phyloP scores from a whole-genome alignment of 53 echinoderm and acorn worm genomes.

The Paracentrotus lividus region DNA sequence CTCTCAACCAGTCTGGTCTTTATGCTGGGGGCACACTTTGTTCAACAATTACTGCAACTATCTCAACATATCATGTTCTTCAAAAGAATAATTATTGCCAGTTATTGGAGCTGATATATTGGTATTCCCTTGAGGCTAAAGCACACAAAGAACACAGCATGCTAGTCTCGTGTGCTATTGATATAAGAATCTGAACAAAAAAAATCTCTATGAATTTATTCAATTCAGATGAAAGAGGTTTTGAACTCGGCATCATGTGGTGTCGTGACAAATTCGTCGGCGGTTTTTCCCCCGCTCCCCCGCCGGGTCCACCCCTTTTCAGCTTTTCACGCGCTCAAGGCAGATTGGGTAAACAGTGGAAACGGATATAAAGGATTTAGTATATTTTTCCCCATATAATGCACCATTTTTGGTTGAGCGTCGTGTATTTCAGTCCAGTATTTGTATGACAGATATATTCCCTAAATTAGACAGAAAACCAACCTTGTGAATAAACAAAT shows the following conservation, averaged over 20 bases:
- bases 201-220: too few relatives aligned
- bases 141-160: constrained; percentile 35
- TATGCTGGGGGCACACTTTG: constrained; percentile 26
- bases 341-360: constrained; percentile 42
- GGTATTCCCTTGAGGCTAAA: constrained; percentile 34
- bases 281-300: constrained; percentile 26
- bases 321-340: constrained; percentile 31
- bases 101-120: constrained; percentile 52
- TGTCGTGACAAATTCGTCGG: constrained; percentile 40
- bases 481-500: too few relatives aligned
- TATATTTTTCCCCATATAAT: background rate
- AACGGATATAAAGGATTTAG: constrained; percentile 20
- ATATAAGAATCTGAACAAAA: background rate
- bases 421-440: background rate
- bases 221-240: background rate
- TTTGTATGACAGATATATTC: background rate
- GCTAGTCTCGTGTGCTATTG: constrained; percentile 34
- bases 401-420: background rate
- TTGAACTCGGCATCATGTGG: constrained; percentile 35
- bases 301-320: constrained; percentile 46
- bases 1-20: background rate
- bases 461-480: background rate
- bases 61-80: constrained; percentile 37
- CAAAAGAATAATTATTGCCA: constrained; percentile 48
- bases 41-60: constrained; percentile 33